Conservation (phyloP, 2,888 invertebrate genomes). For the Cotesia congregata region DNA sequence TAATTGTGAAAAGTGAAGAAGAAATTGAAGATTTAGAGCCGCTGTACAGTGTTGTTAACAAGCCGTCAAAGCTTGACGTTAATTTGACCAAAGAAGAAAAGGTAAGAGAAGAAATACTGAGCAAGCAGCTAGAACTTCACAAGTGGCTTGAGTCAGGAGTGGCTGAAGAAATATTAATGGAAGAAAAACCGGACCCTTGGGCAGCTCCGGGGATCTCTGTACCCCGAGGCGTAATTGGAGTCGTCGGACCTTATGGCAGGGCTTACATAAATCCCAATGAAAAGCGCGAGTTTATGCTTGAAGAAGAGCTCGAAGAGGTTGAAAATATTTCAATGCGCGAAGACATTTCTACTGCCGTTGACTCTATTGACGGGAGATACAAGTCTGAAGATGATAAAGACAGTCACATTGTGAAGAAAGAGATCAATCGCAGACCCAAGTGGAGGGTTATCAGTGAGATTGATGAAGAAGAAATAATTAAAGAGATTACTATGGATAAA, state of each 20-base stretch:
- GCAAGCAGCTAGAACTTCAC: constrained; percentile 53
- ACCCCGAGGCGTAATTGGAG: constrained; percentile 62
- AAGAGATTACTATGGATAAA: background rate
- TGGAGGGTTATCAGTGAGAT: constrained; percentile 56
- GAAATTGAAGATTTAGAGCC: constrained; percentile 39
- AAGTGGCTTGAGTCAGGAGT: constrained; percentile 55
- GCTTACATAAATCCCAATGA: constrained; percentile 59
- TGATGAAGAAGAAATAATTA: constrained; percentile 6
- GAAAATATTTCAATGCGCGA: constrained; percentile 29
- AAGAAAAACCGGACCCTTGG: constrained; percentile 41
- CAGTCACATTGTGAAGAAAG: constrained; percentile 33
- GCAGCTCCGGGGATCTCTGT: constrained; percentile 43
- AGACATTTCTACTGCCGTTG: constrained; percentile 39
- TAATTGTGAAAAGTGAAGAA: constrained; percentile 10
- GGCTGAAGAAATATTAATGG: background rate
- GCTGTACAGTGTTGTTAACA: constrained; percentile 59
- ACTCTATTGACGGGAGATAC: constrained; percentile 50
- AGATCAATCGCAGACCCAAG: constrained; percentile 54
- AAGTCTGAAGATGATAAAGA: constrained; percentile 50
- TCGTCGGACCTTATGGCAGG: constrained; percentile 61
- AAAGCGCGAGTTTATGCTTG: constrained; percentile 57
- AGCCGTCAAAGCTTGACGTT: constrained; percentile 49
- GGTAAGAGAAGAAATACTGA: constrained; percentile 38
- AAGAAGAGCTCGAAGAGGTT: constrained; percentile 56
- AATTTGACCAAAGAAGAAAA: constrained; percentile 31